A percentile compares a stretch with the other conserved stretches of the same genome.
Evolutionary conservation across 2,797 vertebrate species (phyloP).

Genomic region (Rousettus madagascariensis): DNA sequence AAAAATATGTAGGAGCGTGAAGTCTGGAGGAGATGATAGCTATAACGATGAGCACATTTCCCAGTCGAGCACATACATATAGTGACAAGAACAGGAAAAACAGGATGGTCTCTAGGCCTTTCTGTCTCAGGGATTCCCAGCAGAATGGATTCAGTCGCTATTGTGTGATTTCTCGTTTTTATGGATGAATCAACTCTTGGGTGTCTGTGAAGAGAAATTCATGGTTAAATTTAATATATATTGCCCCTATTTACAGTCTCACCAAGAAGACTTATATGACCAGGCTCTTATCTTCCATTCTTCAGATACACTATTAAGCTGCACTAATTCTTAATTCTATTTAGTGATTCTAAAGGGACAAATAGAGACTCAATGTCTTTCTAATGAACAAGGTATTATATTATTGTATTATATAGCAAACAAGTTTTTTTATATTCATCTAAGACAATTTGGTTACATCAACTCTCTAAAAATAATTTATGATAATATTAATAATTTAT

Average conservation of each 20-base stretch:
- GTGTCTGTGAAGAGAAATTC: not conserved
- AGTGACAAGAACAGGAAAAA: slow-evolving; percentile 30
- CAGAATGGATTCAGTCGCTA: slow-evolving; percentile 58
- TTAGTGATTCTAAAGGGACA: too few species aligned
- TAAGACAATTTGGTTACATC: not conserved
- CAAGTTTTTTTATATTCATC: too few species aligned
- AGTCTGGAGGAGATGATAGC: slow-evolving; percentile 28
- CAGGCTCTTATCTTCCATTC: too few species aligned
- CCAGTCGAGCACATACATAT: slow-evolving; percentile 23
- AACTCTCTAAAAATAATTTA: not conserved
- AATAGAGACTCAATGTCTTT: too few species aligned
- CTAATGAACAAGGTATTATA: too few species aligned
- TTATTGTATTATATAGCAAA: too few species aligned
- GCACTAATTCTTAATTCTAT: too few species aligned
- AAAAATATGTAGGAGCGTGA: slow-evolving; percentile 66
- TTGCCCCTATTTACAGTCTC: too few species aligned
- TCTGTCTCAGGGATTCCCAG: slow-evolving; percentile 58
- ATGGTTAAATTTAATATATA: not conserved
- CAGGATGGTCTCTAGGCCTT: not conserved
- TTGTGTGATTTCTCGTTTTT: slow-evolving; percentile 56
- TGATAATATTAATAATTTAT: not conserved
- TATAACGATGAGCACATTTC: slow-evolving; percentile 62
- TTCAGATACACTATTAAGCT: too few species aligned
- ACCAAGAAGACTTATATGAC: too few species aligned
- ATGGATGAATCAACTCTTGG: not conserved